These are phyloP conservation scores for Aurelia aurita complex sp. Pacific DNA, from an alignment of 30 jellyfish, hydroid and myxozoan genomes.

Conservation along the genomic window DNA sequence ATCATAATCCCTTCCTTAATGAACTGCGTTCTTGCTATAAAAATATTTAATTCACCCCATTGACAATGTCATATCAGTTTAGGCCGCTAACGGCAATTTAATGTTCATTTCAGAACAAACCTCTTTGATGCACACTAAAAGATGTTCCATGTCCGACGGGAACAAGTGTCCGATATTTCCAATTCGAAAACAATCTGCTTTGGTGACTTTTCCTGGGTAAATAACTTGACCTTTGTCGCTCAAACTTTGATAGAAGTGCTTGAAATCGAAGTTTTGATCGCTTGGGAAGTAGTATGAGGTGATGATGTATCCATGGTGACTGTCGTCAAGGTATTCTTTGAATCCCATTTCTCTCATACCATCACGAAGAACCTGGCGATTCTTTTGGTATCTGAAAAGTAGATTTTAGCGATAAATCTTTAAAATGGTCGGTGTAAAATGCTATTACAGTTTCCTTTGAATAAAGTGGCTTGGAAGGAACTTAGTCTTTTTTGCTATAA, in stretches of 20 bases:
- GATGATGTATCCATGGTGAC: constrained; percentile 88
- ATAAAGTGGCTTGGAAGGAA: no score
- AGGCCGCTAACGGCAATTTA: constrained; percentile 58
- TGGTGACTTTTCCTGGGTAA: constrained; percentile 96
- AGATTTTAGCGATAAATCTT: no score
- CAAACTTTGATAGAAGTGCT: constrained; percentile 62
- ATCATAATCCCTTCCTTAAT: no score
- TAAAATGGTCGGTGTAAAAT: no score
- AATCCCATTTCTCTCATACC: constrained; percentile 95
- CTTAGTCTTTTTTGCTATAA: no score
- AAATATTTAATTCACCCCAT: no score
- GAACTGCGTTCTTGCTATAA: no score
- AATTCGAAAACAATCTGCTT: constrained; percentile 94
- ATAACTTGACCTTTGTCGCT: constrained; percentile 82
- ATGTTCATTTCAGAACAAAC: constrained; percentile 88
- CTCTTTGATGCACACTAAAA: constrained; percentile 69
- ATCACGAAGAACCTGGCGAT: constrained; percentile 78
- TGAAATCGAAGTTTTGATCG: constrained; percentile 79
- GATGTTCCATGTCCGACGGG: constrained; percentile 85
- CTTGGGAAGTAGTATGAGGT: constrained; percentile 86
- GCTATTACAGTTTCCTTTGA: no score
- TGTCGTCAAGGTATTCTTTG: constrained; percentile 78
- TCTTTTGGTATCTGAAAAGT: constrained; percentile 73
- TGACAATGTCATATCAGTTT: background rate
- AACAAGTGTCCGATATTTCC: constrained; percentile 92